Base-by-base conservation (phyloP, 2,797 vertebrate species). In the Myiotriccus ornatus region DNA sequence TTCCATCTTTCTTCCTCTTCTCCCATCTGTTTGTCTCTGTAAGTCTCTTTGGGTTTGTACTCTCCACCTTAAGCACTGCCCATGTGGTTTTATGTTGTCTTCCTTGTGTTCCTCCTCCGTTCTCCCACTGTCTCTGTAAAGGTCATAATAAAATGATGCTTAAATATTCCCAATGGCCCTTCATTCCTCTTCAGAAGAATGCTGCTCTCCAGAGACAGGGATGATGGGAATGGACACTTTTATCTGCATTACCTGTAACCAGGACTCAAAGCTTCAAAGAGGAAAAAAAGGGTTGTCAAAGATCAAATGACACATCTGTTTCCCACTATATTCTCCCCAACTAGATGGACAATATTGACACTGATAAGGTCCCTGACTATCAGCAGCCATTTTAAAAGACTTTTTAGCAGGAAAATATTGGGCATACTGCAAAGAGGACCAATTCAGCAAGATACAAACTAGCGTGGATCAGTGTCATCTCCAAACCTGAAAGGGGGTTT, bases 71-170 rank as follows among this genome's bases (percentile, higher is more conserved):
- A 65, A 89, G 16, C 2, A 1, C 37, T 52, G 4, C 41, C 16
- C 57, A 10, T 71, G 65, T 63, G 83, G 57, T 71, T 57, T 79
- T 59, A 46, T 21, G 43, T 16, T 2, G 4, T 53, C 63, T 59
- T 73, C 60, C 43, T 53, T 47, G 34, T 52, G 11, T 60, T 84
- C n/a, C 20, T 75, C n/a, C 11, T 77, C 47, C 52, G 23, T 52
- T 32, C 44, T 68, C 44, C 79, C 56, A 34, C 34, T 68, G 25
- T 43, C 65, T 84, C 34, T 47, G 55, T 84, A 84, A 84, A 75
- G 73, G 67, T 84, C 32, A 67, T 28, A 63, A 76, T 62, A 84
- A 95, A 93, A 76, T 67, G 10, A 84, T 64, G 30, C 28, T 81
- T n/a, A 73, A 73, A 25, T 49, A 81, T 89, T 95, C 41, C 68